These are phyloP conservation scores for Sweltsa coloradensis DNA, from an alignment of 1,140 invertebrate genomes.

Conservation along the genomic window DNA sequence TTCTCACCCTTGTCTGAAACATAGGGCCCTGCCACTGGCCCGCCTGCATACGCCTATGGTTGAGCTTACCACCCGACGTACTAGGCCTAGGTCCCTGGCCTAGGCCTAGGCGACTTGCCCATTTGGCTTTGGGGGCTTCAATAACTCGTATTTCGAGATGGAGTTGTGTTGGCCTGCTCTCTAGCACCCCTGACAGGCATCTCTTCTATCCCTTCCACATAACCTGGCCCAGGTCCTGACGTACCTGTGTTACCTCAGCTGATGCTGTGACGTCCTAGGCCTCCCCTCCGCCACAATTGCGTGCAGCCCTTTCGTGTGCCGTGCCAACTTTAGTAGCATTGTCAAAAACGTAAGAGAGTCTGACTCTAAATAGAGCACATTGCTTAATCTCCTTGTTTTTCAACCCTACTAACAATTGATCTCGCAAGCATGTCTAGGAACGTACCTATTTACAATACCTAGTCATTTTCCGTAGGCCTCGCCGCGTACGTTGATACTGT, in stretches of 20 bases:
- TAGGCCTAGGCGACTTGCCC: too few relatives aligned
- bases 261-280: too few relatives aligned
- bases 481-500: not conserved
- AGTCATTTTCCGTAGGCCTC: not conserved
- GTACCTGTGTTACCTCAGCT: too few relatives aligned
- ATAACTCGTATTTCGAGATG: not conserved
- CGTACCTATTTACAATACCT: not conserved
- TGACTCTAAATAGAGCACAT: not conserved
- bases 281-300: too few relatives aligned
- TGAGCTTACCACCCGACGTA: too few relatives aligned
- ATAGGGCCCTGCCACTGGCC: too few relatives aligned
- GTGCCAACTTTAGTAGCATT: not conserved
- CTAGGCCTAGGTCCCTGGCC: too few relatives aligned
- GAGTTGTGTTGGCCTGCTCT: not conserved
- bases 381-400: conserved; percentile 1
- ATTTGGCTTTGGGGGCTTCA: too few relatives aligned
- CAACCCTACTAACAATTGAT: not conserved
- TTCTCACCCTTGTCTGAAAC: too few relatives aligned
- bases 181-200: not conserved
- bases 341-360: not conserved
- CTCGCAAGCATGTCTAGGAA: not conserved
- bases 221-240: too few relatives aligned
- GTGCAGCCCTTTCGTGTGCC: not conserved
- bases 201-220: not conserved
- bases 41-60: too few relatives aligned